phyloP scores from a whole-genome alignment of 2,888 invertebrate genomes.

The Platycnemis pennipes region DNA sequence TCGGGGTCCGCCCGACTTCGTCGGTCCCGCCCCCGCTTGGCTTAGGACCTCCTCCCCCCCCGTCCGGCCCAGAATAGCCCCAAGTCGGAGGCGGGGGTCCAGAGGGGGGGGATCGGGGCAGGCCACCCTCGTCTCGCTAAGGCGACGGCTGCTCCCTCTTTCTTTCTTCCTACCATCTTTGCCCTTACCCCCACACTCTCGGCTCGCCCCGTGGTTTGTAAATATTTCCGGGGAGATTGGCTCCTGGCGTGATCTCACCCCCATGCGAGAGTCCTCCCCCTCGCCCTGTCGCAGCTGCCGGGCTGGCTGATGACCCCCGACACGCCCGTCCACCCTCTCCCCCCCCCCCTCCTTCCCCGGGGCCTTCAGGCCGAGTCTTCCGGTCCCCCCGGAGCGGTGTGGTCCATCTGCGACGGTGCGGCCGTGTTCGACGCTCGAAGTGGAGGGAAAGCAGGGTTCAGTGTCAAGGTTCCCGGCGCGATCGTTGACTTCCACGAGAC shows the following conservation, averaged over 20 bases:
- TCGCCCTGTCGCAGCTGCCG: neutral
- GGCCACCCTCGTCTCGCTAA: neutral
- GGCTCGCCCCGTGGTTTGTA: neutral
- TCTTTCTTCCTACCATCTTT: neutral
- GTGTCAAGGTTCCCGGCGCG: no score
- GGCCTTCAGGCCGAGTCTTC: neutral
- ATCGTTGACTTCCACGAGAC: no score
- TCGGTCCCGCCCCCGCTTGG: neutral
- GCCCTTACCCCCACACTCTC: neutral
- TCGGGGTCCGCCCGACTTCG: neutral
- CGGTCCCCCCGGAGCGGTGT: no score
- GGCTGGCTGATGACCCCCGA: neutral
- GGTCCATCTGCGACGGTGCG: neutral
- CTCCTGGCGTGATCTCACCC: neutral
- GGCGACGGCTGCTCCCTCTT: neutral
- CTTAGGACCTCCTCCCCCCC: neutral
- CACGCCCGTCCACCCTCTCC: neutral
- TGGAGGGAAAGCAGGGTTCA: neutral
- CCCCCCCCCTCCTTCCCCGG: neutral
- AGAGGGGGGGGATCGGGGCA: no score
- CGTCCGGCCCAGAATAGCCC: neutral
- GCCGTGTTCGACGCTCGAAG: neutral
- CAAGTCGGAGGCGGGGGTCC: neutral
- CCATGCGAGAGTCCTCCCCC: neutral
- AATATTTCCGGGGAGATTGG: neutral